These are phyloP conservation scores for Morpho deidamia DNA, from an alignment of 2,888 invertebrate species.

Conservation along the genomic window DNA sequence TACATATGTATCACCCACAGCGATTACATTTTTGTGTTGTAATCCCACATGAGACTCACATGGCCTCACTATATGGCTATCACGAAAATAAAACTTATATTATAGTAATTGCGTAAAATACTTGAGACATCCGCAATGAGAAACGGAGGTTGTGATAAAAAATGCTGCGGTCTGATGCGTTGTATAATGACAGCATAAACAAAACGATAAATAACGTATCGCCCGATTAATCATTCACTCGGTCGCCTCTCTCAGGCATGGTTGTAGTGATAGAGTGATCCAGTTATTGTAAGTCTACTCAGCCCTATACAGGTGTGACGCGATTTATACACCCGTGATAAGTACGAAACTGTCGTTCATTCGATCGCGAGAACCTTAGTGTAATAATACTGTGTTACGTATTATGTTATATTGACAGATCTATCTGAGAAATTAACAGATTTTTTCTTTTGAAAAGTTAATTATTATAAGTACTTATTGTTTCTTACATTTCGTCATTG, in stretches of 20 bases:
- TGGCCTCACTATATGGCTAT: too few relatives aligned
- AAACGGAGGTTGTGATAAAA: constrained; percentile 20
- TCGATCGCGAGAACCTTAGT: too few relatives aligned
- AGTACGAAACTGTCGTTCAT: constrained; percentile 10
- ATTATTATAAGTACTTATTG: too few relatives aligned
- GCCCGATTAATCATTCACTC: constrained; percentile 30
- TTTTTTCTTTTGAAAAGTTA: too few relatives aligned
- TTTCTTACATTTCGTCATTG: too few relatives aligned
- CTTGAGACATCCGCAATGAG: constrained; percentile 19
- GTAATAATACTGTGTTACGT: too few relatives aligned
- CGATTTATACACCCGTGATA: constrained; percentile 30
- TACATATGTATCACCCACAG: too few relatives aligned
- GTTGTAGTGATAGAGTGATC: constrained; percentile 21
- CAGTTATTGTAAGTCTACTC: constrained; percentile 11
- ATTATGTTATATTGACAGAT: too few relatives aligned
- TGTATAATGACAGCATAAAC: constrained; percentile 31
- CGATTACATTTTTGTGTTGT: too few relatives aligned
- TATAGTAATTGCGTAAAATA: constrained; percentile 16
- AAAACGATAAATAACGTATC: constrained; percentile 28
- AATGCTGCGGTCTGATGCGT: constrained; percentile 28
- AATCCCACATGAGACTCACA: too few relatives aligned
- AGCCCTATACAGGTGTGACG: constrained; percentile 28
- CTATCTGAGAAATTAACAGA: too few relatives aligned
- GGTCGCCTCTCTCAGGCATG: constrained; percentile 21
- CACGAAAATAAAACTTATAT: background rate